Base-by-base conservation (phyloP, 2,797 vertebrate species). In the Sebastiscus tertius region DNA sequence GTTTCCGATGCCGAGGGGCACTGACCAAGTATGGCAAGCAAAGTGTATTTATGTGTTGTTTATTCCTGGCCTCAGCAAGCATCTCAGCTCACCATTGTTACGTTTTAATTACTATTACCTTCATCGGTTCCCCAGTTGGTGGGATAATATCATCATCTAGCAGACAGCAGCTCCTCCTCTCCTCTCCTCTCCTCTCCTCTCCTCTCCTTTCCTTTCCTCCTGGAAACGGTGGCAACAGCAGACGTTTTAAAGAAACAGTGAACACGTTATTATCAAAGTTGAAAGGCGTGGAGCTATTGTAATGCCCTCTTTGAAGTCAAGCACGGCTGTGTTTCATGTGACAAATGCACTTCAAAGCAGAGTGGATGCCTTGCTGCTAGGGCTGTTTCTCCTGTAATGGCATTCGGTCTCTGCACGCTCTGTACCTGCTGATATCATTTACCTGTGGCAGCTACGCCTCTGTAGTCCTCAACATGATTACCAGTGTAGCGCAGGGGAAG, bases 271-370 rank as follows among this genome's bases (percentile, higher is more conserved):
- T 87, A 89, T 90, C 82, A 63, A 83, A 87, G 86, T 90, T 90
- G 89, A 91, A 91, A 93, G 74, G 82, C 72, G 62, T 79, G 69
- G 77, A 87, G 84, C 88, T 87, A 87, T 90, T 90, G 87, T 93
- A 90, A 88, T 91, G 83, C 33, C 68, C 83, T 80, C 86, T 94
- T 94, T 95, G 94, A 95, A 93, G 93, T 95, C 74, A 66, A 89
- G 85, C 85, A 62, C 31, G 68, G 77, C 80, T 91, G 86, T 89
- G 90, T 94, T 94, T 92, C 82, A 88, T 90, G 87, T 87, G 90
- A 87, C 90, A 92, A 93, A 93, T 89, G 85, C 84, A 93, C 93
- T 94, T 95, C 93, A 94, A 94, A 94, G 93, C 83, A 7, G 63
- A 84, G 87, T 86, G 87, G 85, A 82, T 88, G 88, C 73, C 70